These are phyloP conservation scores for Lepidonotus clava DNA, from an alignment of 2,888 invertebrate genomes.

Conservation along the genomic window DNA sequence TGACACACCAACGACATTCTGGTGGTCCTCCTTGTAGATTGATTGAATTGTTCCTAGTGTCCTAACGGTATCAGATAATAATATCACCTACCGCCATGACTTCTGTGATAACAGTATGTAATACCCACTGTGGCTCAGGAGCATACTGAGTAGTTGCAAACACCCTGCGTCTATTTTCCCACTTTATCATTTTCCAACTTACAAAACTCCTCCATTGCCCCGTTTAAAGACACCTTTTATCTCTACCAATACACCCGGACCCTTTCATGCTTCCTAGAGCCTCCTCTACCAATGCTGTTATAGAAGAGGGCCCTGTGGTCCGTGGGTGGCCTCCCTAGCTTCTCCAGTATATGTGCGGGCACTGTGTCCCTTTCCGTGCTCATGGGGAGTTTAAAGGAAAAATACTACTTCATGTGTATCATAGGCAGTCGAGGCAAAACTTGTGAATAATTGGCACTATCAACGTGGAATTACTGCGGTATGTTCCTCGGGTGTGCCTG, in stretches of 20 bases:
- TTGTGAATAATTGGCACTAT: slow-evolving; percentile 44
- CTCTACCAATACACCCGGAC: neutral
- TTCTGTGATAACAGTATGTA: slow-evolving; percentile 49
- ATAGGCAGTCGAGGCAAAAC: slow-evolving; percentile 54
- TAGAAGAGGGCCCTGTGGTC: neutral
- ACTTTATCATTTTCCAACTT: too few relatives aligned
- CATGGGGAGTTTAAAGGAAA: slow-evolving; percentile 34
- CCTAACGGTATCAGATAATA: slow-evolving; percentile 47
- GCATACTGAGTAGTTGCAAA: slow-evolving; percentile 18
- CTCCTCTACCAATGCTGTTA: slow-evolving; percentile 37
- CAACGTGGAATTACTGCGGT: slow-evolving; percentile 26
- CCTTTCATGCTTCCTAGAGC: slow-evolving; percentile 8
- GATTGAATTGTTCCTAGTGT: slow-evolving; percentile 33
- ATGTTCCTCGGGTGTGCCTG: slow-evolving; percentile 30
- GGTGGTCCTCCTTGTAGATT: slow-evolving; percentile 44
- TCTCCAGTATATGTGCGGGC: neutral
- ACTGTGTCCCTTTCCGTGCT: neutral
- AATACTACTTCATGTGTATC: slow-evolving; percentile 47
- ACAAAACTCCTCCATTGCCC: too few relatives aligned
- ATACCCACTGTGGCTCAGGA: slow-evolving; percentile 40
- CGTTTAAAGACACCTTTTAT: neutral
- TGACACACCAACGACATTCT: slow-evolving; percentile 34
- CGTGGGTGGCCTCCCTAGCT: slow-evolving; percentile 10
- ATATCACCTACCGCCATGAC: slow-evolving; percentile 50
- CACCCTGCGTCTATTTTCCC: neutral